These are phyloP conservation scores for Argyresthia albistria DNA, from an alignment of 2,888 invertebrate genomes.

Conservation along the genomic window DNA sequence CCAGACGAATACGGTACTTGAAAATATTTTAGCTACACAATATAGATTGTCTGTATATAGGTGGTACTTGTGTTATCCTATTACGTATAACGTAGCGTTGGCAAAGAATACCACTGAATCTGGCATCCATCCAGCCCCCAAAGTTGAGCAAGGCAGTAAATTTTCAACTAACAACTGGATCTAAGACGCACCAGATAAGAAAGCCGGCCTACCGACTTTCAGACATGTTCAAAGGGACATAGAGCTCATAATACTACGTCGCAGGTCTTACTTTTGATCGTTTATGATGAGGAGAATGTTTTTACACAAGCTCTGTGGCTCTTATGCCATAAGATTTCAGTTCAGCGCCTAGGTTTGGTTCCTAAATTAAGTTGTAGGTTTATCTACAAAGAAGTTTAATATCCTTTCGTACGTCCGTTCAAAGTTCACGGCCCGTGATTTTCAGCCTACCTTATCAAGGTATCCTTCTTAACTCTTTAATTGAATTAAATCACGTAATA, in stretches of 20 bases:
- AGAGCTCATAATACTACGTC: no score
- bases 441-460: no score
- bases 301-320: neutral
- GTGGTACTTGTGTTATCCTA: neutral
- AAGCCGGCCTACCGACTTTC: neutral
- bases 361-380: neutral
- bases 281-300: slow-evolving; percentile 1
- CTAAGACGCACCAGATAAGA: neutral
- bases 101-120: slow-evolving; percentile 2
- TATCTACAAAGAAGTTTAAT: no score
- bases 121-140: slow-evolving; percentile 6
- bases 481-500: no score
- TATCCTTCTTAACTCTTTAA: no score
- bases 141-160: slow-evolving; percentile 4
- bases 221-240: neutral
- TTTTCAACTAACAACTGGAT: slow-evolving; percentile 8
- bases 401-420: no score
- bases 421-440: no score
- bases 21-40: no score
- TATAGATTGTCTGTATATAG: neutral
- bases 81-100: neutral
- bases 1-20: no score
- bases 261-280: neutral
- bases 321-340: slow-evolving; percentile 1
- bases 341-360: neutral